Base-by-base conservation (phyloP, 2,888 invertebrate species). In the Schrankia costaestrigalis region DNA sequence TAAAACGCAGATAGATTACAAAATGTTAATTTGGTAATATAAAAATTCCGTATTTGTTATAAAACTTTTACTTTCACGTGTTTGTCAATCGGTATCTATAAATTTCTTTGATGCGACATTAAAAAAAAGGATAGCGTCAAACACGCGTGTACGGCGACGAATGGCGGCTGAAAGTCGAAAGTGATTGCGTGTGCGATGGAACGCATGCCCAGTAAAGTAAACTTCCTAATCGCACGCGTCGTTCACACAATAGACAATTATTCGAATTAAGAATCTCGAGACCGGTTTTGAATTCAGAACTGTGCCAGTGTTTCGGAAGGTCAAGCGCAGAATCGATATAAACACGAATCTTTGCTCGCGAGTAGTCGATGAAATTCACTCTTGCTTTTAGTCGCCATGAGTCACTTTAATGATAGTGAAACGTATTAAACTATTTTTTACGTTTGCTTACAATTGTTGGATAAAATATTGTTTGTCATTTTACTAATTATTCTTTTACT, bases 191-290 rank as follows among this genome's bases (percentile, higher is more conserved):
- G 84, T 56, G 54, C 35, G 31, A 45, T 56, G 59, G 69, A 76
- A 78, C 78, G 76, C 73, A 66, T 61, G 52, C 50, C 37, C 57
- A 78, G 82, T 79, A 82, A 81, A 84, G 82, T 82, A 77, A 78
- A 81, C 80, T 83, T 84, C 84, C 84, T 83, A 80, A 78, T 75
- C 63, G 69, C 55, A 30, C 46, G 52, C 58, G 54, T 56, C 58
- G 56, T 57, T 54, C 49, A 50, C 43, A 68, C 70, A 70, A 63
- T 68, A 49, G 56, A 54, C 60, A 56, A 68, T 71, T 67, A 70
- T 56, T 40, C 51, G 41, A 42, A 51, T 49, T 51, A 42, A 46
- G 53, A 49, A 30, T 64, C 71, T 69, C 64, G 65, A 65, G 63
- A 67, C 40, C 52, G 46, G 45, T 35, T 41, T 31, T 35, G 39